phyloP scores from a whole-genome alignment of 2,888 invertebrate genomes.

The Microctonus aethiopoides region DNA sequence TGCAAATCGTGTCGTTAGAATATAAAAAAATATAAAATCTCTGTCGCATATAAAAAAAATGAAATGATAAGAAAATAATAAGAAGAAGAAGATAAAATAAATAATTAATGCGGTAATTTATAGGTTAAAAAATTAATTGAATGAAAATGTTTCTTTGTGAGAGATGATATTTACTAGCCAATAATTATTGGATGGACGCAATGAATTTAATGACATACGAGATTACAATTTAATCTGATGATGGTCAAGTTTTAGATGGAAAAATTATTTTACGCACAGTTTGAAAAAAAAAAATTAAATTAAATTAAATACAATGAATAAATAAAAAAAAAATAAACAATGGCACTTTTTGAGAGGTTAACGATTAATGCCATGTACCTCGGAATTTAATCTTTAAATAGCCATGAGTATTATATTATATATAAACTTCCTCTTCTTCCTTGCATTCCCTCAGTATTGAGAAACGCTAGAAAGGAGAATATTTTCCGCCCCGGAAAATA shows the following conservation, averaged over 20 bases:
- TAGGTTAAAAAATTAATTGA: neutral
- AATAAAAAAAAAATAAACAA: constrained; percentile 20
- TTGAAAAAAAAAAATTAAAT: constrained; percentile 23
- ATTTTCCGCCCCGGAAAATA: constrained; percentile 41
- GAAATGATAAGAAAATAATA: too few relatives aligned
- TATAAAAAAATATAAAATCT: constrained; percentile 23
- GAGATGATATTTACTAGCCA: neutral
- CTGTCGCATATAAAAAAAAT: constrained; percentile 2
- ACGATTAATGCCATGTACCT: constrained; percentile 20
- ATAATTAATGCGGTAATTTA: constrained; percentile 12
- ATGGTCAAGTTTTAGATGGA: neutral
- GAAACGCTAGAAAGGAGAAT: neutral
- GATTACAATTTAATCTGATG: neutral
- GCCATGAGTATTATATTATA: constrained; percentile 13
- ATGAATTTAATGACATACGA: neutral
- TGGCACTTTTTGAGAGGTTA: constrained; percentile 18
- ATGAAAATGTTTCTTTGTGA: neutral
- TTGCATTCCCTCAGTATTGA: constrained; percentile 4
- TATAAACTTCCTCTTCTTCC: constrained; percentile 19
- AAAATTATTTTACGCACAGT: constrained; percentile 32
- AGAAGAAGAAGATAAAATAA: constrained; percentile 5
- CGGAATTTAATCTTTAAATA: constrained; percentile 20
- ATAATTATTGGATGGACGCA: neutral
- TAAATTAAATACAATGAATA: too few relatives aligned
- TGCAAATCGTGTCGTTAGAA: constrained; percentile 79